phyloP scores from a whole-genome alignment of 2,888 invertebrate genomes.

The Myopa tessellatipennis region DNA sequence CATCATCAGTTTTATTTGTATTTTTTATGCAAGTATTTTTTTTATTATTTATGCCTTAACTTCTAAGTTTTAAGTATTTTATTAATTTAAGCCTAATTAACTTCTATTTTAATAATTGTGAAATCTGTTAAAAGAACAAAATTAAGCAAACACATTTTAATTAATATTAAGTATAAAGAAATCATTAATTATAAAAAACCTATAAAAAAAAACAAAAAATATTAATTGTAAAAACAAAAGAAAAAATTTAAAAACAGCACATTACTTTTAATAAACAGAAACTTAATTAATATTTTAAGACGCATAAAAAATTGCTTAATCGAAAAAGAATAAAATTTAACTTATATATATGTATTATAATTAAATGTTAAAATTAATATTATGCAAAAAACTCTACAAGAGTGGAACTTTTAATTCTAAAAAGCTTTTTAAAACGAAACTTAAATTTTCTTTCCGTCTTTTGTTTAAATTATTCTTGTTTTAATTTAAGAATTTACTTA shows the following conservation, averaged over 20 bases:
- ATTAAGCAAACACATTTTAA: too few relatives aligned
- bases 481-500: too few relatives aligned
- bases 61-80: not conserved
- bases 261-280: not conserved
- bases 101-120: not conserved
- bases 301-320: not conserved
- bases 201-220: too few relatives aligned
- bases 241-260: too few relatives aligned
- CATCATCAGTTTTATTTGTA: not conserved
- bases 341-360: constrained; percentile 13
- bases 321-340: constrained; percentile 11
- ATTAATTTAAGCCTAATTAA: not conserved
- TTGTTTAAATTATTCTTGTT: not conserved
- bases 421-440: not conserved
- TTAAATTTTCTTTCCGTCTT: not conserved
- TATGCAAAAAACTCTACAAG: constrained; percentile 7
- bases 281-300: not conserved
- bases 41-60: not conserved
- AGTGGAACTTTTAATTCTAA: not conserved
- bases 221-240: too few relatives aligned
- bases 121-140: too few relatives aligned
- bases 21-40: not conserved
- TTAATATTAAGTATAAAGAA: too few relatives aligned
- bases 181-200: too few relatives aligned
- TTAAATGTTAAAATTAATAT: constrained; percentile 12